These are phyloP conservation scores for Turdus rufiventris DNA, from an alignment of 2,113 vertebrate species.

Conservation along the genomic window DNA sequence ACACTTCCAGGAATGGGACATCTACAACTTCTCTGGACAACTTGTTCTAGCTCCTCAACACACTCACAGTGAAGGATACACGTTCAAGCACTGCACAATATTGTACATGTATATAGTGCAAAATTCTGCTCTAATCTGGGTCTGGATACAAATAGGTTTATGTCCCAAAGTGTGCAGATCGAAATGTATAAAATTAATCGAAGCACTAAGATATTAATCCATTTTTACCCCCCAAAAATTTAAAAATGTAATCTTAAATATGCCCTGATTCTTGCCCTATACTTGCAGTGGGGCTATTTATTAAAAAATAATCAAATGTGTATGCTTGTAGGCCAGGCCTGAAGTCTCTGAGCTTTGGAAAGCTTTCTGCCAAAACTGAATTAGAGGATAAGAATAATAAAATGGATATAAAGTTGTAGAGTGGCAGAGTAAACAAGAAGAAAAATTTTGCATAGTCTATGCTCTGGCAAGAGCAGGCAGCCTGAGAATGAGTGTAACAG, in stretches of 20 bases:
- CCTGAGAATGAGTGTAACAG: background rate
- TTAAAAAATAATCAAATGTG: background rate
- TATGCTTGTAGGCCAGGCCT: background rate
- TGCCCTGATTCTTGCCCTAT: background rate
- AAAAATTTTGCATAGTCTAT: background rate
- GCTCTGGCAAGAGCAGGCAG: background rate
- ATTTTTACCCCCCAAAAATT: background rate
- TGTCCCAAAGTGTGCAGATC: background rate
- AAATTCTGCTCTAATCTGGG: background rate
- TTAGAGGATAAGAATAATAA: background rate
- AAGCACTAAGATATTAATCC: background rate
- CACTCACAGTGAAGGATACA: accelerated
- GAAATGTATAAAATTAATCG: background rate
- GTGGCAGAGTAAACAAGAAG: background rate
- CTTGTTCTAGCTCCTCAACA: background rate
- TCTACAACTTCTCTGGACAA: background rate
- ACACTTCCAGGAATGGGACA: background rate
- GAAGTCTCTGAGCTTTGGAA: background rate
- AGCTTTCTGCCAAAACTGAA: background rate
- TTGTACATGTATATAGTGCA: background rate
- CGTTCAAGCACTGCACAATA: accelerated
- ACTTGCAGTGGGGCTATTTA: background rate
- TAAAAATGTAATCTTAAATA: background rate
- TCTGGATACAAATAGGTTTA: background rate
- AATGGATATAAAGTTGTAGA: background rate